Percentiles rank a stretch among this genome's conserved stretches.
phyloP scores from a whole-genome alignment of 2,113 vertebrate species.

The Burhinus bistriatus region DNA sequence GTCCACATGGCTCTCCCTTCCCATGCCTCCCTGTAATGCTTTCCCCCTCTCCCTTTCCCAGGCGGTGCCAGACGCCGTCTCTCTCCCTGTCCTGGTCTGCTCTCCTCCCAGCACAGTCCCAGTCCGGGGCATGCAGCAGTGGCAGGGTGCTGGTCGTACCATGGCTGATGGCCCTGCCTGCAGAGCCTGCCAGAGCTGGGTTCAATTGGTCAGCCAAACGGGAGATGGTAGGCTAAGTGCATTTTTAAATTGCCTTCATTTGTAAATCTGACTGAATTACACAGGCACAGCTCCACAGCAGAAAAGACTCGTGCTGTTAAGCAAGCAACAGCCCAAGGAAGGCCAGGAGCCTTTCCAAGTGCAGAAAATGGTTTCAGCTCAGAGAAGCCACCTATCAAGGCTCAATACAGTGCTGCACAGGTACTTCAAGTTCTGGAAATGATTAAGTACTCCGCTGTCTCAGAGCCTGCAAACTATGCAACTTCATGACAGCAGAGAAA shows the following conservation, averaged over 20 bases:
- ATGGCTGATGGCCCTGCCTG: neutral
- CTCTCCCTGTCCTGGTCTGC: neutral
- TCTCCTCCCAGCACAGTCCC: neutral
- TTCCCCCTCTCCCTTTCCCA: neutral
- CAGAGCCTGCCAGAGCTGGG: neutral
- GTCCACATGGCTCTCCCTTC: neutral
- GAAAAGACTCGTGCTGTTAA: neutral
- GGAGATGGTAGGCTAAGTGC: neutral
- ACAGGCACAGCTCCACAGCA: neutral
- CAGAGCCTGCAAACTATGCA: neutral
- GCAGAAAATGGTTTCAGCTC: neutral
- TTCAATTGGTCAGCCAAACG: neutral
- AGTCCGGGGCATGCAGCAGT: accelerated
- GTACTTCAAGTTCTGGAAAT: neutral
- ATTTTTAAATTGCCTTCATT: neutral
- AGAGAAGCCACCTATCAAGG: neutral
- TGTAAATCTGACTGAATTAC: neutral
- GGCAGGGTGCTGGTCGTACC: accelerated
- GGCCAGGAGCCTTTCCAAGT: neutral
- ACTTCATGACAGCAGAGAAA: neutral
- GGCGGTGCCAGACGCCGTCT: neutral
- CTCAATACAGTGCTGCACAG: neutral
- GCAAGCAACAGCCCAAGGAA: neutral
- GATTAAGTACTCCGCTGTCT: neutral
- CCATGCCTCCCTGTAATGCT: neutral